Conservation (phyloP, 2,797 vertebrate genomes). For the Hyperoplus lanceolatus region DNA sequence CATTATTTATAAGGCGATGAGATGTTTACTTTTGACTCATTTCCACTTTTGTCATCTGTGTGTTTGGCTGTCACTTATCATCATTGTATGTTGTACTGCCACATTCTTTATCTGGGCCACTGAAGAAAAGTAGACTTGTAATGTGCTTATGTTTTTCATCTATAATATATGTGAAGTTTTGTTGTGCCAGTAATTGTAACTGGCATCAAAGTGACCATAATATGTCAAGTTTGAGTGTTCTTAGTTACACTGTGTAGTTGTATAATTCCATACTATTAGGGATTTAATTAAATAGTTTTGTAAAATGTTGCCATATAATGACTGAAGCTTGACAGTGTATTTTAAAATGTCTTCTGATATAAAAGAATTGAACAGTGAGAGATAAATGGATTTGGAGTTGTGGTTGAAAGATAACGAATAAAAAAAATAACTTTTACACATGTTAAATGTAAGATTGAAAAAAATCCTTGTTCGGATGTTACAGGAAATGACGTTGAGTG, state of each 20-base stretch:
- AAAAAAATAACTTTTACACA: not conserved
- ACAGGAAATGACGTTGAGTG: not conserved
- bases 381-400: not conserved
- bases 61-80: slow-evolving; percentile 39
- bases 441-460: not conserved
- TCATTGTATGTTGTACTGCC: slow-evolving; percentile 43
- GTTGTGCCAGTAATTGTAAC: not conserved
- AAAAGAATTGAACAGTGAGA: not conserved
- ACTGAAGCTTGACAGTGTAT: not conserved
- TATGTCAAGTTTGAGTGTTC: not conserved
- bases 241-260: no score
- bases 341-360: not conserved
- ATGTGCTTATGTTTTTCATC: slow-evolving; percentile 18
- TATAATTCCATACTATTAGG: no score
- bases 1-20: slow-evolving; percentile 36
- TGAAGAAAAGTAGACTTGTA: slow-evolving; percentile 5
- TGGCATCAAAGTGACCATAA: not conserved
- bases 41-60: slow-evolving; percentile 43
- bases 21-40: slow-evolving; percentile 44
- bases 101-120: slow-evolving; percentile 28
- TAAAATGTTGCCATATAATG: not conserved
- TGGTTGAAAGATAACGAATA: not conserved
- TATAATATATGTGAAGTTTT: not conserved
- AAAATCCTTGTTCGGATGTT: not conserved
- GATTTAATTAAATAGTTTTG: not conserved